Conservation (phyloP, 2,113 vertebrate species). For the Vidua macroura region DNA sequence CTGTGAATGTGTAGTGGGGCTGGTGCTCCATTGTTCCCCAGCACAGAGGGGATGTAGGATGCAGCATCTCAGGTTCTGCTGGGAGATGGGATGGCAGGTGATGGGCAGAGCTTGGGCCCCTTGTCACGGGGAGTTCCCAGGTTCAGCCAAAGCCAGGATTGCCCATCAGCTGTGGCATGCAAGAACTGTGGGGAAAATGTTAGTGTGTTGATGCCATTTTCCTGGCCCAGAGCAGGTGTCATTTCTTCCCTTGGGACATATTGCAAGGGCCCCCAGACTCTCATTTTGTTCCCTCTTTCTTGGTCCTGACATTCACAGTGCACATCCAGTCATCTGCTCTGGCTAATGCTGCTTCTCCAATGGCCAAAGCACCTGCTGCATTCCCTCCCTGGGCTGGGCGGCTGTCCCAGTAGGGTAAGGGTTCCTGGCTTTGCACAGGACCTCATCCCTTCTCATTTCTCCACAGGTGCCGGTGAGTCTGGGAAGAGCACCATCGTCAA, state of each 20-base stretch:
- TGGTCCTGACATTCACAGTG: neutral
- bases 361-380: neutral
- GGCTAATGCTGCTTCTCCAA: neutral
- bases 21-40: fast-evolving
- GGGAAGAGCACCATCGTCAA: conserved; percentile 99
- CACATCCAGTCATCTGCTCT: neutral
- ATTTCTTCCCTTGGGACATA: neutral
- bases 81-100: neutral
- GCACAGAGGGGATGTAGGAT: neutral
- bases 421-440: neutral
- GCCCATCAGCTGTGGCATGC: fast-evolving
- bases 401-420: neutral
- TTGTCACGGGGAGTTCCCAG: fast-evolving
- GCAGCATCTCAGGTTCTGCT: neutral
- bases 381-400: neutral
- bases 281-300: neutral
- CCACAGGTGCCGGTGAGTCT: conserved; percentile 91
- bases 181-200: neutral
- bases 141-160: neutral
- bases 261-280: neutral
- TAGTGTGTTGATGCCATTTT: neutral
- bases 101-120: neutral
- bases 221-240: neutral
- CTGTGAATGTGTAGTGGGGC: fast-evolving
- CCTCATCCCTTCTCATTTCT: conserved; percentile 45